phyloP scores from a whole-genome alignment of 2,113 vertebrate genomes.

The Agelaius tricolor region DNA sequence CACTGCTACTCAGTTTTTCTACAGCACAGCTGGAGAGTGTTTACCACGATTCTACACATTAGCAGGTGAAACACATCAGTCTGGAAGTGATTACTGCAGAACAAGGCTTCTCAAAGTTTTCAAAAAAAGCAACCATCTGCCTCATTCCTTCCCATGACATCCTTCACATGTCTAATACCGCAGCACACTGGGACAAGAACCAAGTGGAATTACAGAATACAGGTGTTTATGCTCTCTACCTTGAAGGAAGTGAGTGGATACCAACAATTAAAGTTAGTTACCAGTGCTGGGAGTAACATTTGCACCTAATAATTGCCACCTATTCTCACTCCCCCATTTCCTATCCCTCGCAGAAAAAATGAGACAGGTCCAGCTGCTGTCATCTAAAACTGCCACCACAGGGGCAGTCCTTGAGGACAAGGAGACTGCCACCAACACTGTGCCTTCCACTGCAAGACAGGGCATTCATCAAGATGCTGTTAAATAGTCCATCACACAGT shows the following conservation, averaged over 20 bases:
- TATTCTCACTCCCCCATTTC: not conserved
- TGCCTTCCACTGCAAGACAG: not conserved
- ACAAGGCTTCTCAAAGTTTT: not conserved
- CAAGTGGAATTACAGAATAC: not conserved
- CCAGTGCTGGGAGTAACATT: not conserved
- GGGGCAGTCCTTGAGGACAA: not conserved
- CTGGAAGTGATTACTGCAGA: not conserved
- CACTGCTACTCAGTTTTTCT: not conserved
- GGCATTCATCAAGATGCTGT: not conserved
- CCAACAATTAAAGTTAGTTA: not conserved
- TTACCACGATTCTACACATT: fast-evolving
- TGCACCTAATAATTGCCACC: not conserved
- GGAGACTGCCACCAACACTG: not conserved
- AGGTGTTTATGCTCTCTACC: not conserved
- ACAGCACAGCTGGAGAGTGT: not conserved
- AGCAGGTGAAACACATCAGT: not conserved
- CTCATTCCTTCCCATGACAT: not conserved
- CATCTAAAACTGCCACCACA: not conserved
- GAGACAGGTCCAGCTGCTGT: not conserved
- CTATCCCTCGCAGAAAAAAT: not conserved
- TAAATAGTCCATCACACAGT: not conserved
- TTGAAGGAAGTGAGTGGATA: not conserved
- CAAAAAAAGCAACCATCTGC: not conserved
- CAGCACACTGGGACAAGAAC: not conserved
- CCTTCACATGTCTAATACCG: not conserved